Conservation (phyloP, 2,888 invertebrate species). For the Eugnorisma glareosa region DNA sequence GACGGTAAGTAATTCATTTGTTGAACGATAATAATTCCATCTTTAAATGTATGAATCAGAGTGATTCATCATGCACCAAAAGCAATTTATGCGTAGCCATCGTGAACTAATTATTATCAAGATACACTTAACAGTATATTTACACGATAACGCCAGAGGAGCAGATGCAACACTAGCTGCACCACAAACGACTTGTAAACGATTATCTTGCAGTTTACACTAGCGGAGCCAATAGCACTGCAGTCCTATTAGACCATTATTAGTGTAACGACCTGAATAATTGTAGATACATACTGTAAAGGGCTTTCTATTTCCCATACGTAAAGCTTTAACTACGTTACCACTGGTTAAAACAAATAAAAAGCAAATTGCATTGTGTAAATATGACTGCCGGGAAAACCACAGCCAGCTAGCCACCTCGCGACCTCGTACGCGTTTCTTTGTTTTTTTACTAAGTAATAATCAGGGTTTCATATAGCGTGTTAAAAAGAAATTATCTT, state of each 20-base stretch:
- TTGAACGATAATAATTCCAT: not conserved
- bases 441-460: no score
- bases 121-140: constrained; percentile 27
- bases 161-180: constrained; percentile 33
- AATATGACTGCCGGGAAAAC: constrained; percentile 30
- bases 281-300: not conserved
- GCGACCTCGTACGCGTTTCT: not conserved
- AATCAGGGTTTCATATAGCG: no score
- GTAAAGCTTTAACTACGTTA: not conserved
- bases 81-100: constrained; percentile 11
- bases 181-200: constrained; percentile 40
- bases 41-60: constrained; percentile 3
- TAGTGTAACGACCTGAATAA: constrained; percentile 3
- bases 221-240: not conserved
- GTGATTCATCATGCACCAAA: constrained; percentile 13
- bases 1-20: not conserved
- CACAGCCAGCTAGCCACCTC: not conserved
- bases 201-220: constrained; percentile 14
- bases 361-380: not conserved
- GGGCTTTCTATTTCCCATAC: not conserved
- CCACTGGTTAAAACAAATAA: not conserved
- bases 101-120: constrained; percentile 12
- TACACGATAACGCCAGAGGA: not conserved
- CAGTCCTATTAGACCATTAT: not conserved
- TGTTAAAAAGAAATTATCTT: not conserved